Base-by-base conservation (phyloP, 2,888 invertebrate genomes). In the Drosophila longiperda region DNA sequence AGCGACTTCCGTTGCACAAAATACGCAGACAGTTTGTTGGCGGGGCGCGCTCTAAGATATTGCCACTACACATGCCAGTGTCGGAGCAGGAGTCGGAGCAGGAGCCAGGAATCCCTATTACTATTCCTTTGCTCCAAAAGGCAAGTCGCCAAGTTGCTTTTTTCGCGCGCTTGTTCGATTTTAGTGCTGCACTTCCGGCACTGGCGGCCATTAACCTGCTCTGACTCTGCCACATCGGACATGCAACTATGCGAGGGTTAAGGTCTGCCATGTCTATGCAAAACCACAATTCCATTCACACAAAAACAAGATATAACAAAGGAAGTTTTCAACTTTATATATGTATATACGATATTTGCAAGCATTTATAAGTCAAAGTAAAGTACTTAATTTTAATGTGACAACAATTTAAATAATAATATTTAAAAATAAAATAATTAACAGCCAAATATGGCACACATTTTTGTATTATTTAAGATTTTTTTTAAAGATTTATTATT, bases 81-180 rank as follows among this genome's bases (percentile, higher is more conserved):
- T 52, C n/a, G 52, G 6, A 45, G 88, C 83, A 26, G 26, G 26
- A 26, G 26, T 1, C 1, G 26, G 26, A 26, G 26, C 26, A 26
- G 26, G 1, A 36, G 48, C 57, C 49, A 63, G 45, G 40, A 34
- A 61, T 40, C 1, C 60, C 67, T 32, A 48, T 62, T 64, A 26
- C 45, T 26, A 40, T 26, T 49, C 26, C 23, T 20, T 1, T 0
- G 15, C 55, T 2, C 7, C 34, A 9, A 45, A 15, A 15, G 45
- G 45, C 26, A 8, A 42, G 63, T 11, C 29, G 2, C 3, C 54
- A 54, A 29, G 20, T 38, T 52, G 38, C 29, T 60, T 78, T 81
- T 82, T 80, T 79, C 72, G 81, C 84, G 89, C 82, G 72, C 74
- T 85, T 80, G 85, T 89, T 89, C 87, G 85, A 87, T 87, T 87